Conservation (phyloP, 2,113 vertebrate genomes). For the Lophotis ruficrista region DNA sequence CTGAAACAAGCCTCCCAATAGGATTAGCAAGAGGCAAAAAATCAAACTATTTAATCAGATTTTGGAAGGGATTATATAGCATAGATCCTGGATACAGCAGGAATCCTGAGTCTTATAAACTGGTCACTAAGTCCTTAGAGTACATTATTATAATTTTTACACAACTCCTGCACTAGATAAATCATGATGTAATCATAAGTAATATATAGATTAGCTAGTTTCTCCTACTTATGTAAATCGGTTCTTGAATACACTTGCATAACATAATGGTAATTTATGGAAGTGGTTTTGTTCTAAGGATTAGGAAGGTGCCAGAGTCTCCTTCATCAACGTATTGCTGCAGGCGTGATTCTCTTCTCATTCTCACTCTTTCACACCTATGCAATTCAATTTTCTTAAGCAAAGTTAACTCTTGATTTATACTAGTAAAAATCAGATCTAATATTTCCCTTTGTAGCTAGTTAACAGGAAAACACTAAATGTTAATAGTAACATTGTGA, state of each 20-base stretch:
- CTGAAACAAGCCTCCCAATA: neutral
- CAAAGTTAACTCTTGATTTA: neutral
- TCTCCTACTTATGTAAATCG: neutral
- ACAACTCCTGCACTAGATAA: neutral
- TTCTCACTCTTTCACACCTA: conserved; percentile 13
- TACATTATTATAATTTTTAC: neutral
- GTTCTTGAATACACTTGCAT: neutral
- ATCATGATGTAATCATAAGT: neutral
- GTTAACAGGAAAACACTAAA: neutral
- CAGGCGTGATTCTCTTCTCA: neutral
- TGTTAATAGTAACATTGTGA: neutral
- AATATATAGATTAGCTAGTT: conserved; percentile 1
- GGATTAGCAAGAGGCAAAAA: conserved; percentile 7
- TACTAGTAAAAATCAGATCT: neutral
- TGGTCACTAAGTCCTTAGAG: neutral
- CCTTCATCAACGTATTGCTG: conserved; percentile 26
- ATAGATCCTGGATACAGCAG: neutral
- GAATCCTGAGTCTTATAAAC: neutral
- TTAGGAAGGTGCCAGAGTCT: conserved; percentile 11
- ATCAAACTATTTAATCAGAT: conserved; percentile 12
- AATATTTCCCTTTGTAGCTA: neutral
- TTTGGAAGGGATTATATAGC: conserved; percentile 3
- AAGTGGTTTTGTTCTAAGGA: conserved; percentile 29
- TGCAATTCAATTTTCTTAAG: conserved; percentile 5
- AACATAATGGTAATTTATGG: conserved; percentile 20